phyloP scores from a whole-genome alignment of 2,113 vertebrate genomes.

The Dissostichus mawsoni region DNA sequence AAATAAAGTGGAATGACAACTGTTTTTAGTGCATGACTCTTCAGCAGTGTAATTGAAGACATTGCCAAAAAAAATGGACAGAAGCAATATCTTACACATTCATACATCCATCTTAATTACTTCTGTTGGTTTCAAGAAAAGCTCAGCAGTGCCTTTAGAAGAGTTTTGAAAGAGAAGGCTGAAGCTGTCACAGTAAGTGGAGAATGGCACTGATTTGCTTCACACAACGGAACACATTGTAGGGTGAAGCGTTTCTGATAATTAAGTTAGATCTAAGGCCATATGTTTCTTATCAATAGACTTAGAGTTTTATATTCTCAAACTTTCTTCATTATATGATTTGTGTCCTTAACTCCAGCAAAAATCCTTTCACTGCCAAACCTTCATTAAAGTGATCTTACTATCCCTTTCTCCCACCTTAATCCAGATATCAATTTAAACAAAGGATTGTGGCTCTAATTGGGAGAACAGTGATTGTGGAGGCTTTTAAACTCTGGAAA shows the following conservation, averaged over 20 bases:
- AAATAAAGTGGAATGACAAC: neutral
- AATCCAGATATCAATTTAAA: conserved; percentile 42
- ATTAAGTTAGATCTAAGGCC: neutral
- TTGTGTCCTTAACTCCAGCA: conserved; percentile 5
- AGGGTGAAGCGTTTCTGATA: neutral
- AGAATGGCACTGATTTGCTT: neutral
- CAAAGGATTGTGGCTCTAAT: conserved; percentile 35
- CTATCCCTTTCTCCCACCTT: conserved; percentile 24
- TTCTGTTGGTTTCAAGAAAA: conserved; percentile 10
- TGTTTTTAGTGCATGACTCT: neutral
- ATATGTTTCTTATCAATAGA: neutral
- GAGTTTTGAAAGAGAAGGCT: neutral
- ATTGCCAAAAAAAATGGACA: neutral
- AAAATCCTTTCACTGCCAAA: conserved; percentile 4
- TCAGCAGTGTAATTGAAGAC: neutral
- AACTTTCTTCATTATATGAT: conserved; percentile 32
- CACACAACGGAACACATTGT: neutral
- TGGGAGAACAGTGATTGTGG: conserved; percentile 28
- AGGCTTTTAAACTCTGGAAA: conserved; percentile 10
- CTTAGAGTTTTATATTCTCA: conserved; percentile 14
- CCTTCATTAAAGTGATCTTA: conserved; percentile 33
- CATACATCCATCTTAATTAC: conserved; percentile 12
- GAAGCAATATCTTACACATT: conserved; percentile 3
- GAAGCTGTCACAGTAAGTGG: neutral
- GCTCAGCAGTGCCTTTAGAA: neutral